Base-by-base conservation (phyloP, 1,140 invertebrate genomes). In the Panagrolaimus sp. region DNA sequence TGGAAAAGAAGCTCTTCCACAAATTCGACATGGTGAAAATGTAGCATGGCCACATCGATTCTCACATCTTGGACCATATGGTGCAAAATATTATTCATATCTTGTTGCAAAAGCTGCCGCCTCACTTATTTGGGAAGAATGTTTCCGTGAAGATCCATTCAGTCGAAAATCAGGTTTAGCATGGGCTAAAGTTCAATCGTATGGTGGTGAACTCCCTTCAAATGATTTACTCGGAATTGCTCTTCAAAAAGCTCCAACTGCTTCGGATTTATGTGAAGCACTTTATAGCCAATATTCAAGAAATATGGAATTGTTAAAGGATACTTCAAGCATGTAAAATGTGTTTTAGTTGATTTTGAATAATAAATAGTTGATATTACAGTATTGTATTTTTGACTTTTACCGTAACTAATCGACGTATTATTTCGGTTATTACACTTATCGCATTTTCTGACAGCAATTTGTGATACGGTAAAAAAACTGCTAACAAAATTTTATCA, bases 31-130 rank as follows among this genome's bases (percentile, higher is more conserved):
- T 38, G 26, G 45, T 4, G 83, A 84, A 26, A 46, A 73, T 26
- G 88, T 83, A 75, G 93, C 94, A 12, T 97, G 93, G 92, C 94
- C 98, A 82, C 87, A 95, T 70, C 87, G 94, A 63, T 98, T 98
- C 86, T 91, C 92, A 68, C 96, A 99, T 85, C 85, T 98, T 43
- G 91, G 97, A 7, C 93, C 94, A 3, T 98, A 99, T 84, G 96
- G 95, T 43, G 94, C 93, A 0, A 96, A 96, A 85, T 98, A 98
- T 85, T 98, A 98, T 84, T 91, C 94, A 0, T 98, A 99, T 85
- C 85, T 97, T 62, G 90, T 97, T 78, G 96, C 95, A 0, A 88
- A 91, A 75, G 91, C 94, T 24, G 89, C 96, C 46, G 94, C 95
- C 0, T 91, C 91, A 32, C 89, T 89, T 86, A 94, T 96, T 72